Evolutionary conservation across 1,140 invertebrate genomes (phyloP).

Genomic region (Scaptomyza graminum): DNA sequence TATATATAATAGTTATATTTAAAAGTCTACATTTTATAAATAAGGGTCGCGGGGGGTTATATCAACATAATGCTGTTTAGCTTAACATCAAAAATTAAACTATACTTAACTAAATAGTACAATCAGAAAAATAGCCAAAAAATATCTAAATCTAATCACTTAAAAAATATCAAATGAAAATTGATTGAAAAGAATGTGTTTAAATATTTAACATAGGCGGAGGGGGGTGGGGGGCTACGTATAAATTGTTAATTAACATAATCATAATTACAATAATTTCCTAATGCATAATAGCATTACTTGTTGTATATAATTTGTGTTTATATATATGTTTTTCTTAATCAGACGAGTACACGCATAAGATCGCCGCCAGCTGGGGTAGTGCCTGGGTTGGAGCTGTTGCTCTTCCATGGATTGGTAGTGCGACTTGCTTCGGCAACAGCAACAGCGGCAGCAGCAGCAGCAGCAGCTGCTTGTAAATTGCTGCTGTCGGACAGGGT

Average conservation of each 20-base stretch:
- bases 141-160: slow-evolving; percentile 74
- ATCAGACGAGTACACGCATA: slow-evolving; percentile 76
- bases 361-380: slow-evolving; percentile 62
- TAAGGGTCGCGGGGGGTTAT: slow-evolving; percentile 41
- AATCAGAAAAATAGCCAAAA: slow-evolving; percentile 53
- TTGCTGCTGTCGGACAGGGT: slow-evolving; percentile 69
- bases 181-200: slow-evolving; percentile 60
- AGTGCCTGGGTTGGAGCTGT: slow-evolving; percentile 56
- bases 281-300: slow-evolving; percentile 1
- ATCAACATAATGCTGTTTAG: slow-evolving; percentile 51
- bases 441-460: slow-evolving; percentile 18
- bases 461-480: slow-evolving; percentile 31
- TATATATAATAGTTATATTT: slow-evolving; percentile 36
- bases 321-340: slow-evolving; percentile 25
- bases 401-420: slow-evolving; percentile 66
- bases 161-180: slow-evolving; percentile 56
- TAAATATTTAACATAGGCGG: slow-evolving; percentile 59
- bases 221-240: slow-evolving; percentile 27
- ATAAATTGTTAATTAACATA: slow-evolving; percentile 16
- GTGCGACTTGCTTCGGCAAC: slow-evolving; percentile 9
- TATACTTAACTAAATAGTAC: slow-evolving; percentile 66
- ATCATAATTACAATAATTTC: slow-evolving; percentile 30
- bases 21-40: slow-evolving; percentile 67
- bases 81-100: slow-evolving; percentile 58
- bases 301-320: slow-evolving; percentile 35